Evolutionary conservation across 2,113 vertebrate species (phyloP).

Genomic region (Ictalurus punctatus): DNA sequence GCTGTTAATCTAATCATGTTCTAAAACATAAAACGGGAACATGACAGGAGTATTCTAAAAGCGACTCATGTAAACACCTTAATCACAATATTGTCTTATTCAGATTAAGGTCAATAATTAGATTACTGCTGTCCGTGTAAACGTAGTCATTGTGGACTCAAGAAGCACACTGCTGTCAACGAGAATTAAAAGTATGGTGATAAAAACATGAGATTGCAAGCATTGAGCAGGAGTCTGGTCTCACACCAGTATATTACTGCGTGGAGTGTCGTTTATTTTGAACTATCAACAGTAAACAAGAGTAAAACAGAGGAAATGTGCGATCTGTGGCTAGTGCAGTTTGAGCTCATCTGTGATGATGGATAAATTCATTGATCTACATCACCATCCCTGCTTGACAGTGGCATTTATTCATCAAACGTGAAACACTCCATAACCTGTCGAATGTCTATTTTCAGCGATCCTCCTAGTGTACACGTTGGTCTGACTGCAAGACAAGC

Average conservation of each 20-base stretch:
- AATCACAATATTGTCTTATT: too few relatives aligned
- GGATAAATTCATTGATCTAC: background rate
- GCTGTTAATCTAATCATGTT: too few relatives aligned
- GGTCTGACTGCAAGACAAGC: too few relatives aligned
- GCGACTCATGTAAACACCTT: too few relatives aligned
- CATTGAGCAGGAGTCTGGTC: background rate
- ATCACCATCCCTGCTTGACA: background rate
- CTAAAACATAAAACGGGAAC: too few relatives aligned
- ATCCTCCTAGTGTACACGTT: background rate
- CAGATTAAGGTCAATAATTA: too few relatives aligned
- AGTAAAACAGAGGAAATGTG: background rate
- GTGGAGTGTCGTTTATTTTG: background rate
- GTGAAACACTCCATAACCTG: background rate
- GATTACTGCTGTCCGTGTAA: too few relatives aligned
- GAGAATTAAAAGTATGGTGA: too few relatives aligned
- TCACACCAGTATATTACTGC: background rate
- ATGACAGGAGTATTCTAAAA: too few relatives aligned
- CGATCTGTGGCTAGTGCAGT: background rate
- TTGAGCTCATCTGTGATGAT: background rate
- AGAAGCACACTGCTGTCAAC: background rate
- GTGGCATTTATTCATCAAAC: background rate
- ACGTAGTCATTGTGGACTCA: background rate
- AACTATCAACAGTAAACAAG: background rate
- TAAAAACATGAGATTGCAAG: too few relatives aligned
- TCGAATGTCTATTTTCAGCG: background rate